Evolutionary conservation across 2,797 vertebrate genomes (phyloP), one percentile per base, ranked within the genome.

Genomic region (Adelosebastes latens): DNA sequence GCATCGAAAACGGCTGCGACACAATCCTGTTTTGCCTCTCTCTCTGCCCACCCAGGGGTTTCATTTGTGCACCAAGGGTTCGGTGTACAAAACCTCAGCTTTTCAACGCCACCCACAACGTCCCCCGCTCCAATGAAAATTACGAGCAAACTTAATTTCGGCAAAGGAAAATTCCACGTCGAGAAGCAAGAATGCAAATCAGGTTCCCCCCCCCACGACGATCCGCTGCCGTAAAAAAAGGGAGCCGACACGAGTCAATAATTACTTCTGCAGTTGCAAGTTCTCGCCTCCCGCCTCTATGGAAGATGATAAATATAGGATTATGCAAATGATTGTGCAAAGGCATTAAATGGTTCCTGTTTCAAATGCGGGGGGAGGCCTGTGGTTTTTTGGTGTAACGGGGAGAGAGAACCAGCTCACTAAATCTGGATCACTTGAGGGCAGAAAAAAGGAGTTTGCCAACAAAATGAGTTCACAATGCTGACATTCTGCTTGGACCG

Each of bases 21-120:
- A 75, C 63, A 74, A 88, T 79, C 69, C 62, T 22, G 72, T 56
- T 73, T 31, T 12, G 77, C 72, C 52, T 60, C 59, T 20, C 58
- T 58, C 22, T 83, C n/a, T n/a, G 90, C 87, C 87, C 89, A 89
- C 91, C 89, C 89, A 90, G 63, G 59, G 59, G 66, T 84, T 86
- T 36, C 59, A 71, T 78, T 62, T 59, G 82, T 60, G 65, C 65
- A n/a, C 74, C 31, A 14, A 24, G 18, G 55, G 79, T 70, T 79
- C 55, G 36, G 65, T 72, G 76, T 56, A 14, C 14, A 2, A 88
- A 84, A 84, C 86, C 82, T 81, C 85, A 75, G 70, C 83, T 77
- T 79, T 85, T 85, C 87, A 90, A 52, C 63, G 20, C 89, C 87
- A 80, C 87, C 84, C 87, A 91, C 84, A 88, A 69, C 22, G 77